Evolutionary conservation across 2,888 invertebrate genomes (phyloP).

Genomic region (Lymantria monacha): DNA sequence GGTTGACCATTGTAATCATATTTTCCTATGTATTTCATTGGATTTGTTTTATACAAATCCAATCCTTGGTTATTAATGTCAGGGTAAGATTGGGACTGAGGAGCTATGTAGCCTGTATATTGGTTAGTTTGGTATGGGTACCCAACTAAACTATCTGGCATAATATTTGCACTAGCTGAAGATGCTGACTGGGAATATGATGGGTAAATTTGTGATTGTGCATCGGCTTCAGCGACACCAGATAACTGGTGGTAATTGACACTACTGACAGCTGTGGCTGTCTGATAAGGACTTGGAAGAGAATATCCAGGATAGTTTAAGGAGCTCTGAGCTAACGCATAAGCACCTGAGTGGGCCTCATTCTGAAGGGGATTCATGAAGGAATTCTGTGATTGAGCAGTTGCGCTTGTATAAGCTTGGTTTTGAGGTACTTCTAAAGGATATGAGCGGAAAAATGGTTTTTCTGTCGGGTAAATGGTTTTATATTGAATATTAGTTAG

Average conservation of each 20-base stretch:
- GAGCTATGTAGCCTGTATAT: slow-evolving; percentile 8
- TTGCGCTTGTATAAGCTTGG: not conserved
- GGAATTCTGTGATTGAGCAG: not conserved
- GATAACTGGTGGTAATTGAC: slow-evolving; percentile 1
- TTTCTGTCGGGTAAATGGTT: not conserved
- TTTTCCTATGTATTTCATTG: slow-evolving; percentile 12
- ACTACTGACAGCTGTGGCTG: not conserved
- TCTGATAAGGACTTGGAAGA: slow-evolving; percentile 1
- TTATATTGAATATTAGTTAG: not conserved
- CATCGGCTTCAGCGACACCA: slow-evolving; percentile 6
- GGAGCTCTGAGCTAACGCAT: not conserved
- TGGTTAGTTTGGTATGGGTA: slow-evolving; percentile 15
- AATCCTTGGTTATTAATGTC: not conserved
- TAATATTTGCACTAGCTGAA: not conserved
- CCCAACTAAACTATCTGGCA: slow-evolving; percentile 5
- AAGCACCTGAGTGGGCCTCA: not conserved
- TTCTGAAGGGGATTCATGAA: not conserved
- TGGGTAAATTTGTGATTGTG: slow-evolving; percentile 6
- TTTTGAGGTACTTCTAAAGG: not conserved
- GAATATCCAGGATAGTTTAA: not conserved
- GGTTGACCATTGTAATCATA: slow-evolving; percentile 13
- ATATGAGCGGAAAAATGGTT: not conserved
- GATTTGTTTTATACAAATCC: slow-evolving; percentile 1
- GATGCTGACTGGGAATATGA: not conserved
- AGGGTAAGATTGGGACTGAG: slow-evolving; percentile 11